Evolutionary conservation across 30 jellyfish, hydroid and myxozoan species (phyloP).

Genomic region (Pelagia noctiluca): DNA sequence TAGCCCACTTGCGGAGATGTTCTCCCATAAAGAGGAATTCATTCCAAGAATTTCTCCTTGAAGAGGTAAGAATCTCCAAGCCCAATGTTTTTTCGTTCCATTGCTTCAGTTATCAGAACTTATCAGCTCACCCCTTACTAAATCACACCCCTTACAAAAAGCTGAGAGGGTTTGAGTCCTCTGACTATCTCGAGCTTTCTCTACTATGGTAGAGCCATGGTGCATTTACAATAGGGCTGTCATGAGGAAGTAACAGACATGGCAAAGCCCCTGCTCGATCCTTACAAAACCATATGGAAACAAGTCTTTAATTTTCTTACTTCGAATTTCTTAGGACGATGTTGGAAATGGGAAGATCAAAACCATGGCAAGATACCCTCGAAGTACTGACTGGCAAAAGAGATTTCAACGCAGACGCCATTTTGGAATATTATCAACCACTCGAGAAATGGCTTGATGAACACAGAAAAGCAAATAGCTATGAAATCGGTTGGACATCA

Average conservation of each 20-base stretch:
- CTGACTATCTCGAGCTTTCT: not conserved
- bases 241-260: not conserved
- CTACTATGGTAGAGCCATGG: not conserved
- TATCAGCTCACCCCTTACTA: not conserved
- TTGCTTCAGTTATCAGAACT: not conserved
- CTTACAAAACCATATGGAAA: not conserved
- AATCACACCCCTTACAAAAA: not conserved
- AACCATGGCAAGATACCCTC: conserved; percentile 89
- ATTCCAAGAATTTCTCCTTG: no score
- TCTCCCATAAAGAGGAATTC: no score
- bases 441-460: conserved; percentile 85
- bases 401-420: conserved; percentile 59
- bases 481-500: conserved; percentile 81
- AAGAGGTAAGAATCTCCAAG: no score
- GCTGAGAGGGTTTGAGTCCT: not conserved
- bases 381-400: conserved; percentile 74
- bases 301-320: not conserved
- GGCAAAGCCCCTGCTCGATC: not conserved
- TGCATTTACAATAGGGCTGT: not conserved
- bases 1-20: no score
- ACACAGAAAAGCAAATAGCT: conserved; percentile 76
- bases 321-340: conserved; percentile 62
- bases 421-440: conserved; percentile 82
- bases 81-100: no score
- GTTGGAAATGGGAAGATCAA: conserved; percentile 81